Evolutionary conservation across 2,888 invertebrate genomes (phyloP).

Genomic region (Meteorus colon): DNA sequence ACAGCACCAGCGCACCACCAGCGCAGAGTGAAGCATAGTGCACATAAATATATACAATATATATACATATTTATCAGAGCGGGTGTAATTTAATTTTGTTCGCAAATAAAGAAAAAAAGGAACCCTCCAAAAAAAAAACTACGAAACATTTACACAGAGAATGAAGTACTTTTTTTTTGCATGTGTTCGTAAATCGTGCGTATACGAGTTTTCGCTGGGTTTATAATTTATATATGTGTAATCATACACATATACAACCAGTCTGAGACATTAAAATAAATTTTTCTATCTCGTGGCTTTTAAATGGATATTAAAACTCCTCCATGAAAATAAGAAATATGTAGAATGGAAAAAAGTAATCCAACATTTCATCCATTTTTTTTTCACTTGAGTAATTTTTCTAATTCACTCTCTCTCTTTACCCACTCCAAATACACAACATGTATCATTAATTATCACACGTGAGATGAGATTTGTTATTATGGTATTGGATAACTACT

Average conservation of each 20-base stretch:
- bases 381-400: conserved; percentile 7
- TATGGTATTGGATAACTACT: neutral
- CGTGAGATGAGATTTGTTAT: neutral
- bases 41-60: conserved; percentile 13
- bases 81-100: conserved; percentile 43
- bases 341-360: neutral
- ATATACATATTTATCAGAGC: conserved; percentile 28
- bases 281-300: conserved; percentile 27
- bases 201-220: conserved; percentile 20
- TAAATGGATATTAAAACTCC: conserved; percentile 40
- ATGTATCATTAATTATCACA: neutral
- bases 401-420: conserved; percentile 1
- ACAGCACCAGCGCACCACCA: neutral
- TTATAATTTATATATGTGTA: conserved; percentile 21
- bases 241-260: conserved; percentile 11
- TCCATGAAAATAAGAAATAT: conserved; percentile 15
- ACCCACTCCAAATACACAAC: neutral
- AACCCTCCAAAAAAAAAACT: neutral
- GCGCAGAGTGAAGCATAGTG: neutral
- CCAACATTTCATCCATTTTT: neutral
- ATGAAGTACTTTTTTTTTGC: neutral
- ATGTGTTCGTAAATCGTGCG: conserved; percentile 44
- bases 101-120: conserved; percentile 27
- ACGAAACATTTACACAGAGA: neutral
- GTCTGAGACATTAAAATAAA: neutral